phyloP scores from a whole-genome alignment of 2,888 invertebrate species.

The Dichetophora obliterata region DNA sequence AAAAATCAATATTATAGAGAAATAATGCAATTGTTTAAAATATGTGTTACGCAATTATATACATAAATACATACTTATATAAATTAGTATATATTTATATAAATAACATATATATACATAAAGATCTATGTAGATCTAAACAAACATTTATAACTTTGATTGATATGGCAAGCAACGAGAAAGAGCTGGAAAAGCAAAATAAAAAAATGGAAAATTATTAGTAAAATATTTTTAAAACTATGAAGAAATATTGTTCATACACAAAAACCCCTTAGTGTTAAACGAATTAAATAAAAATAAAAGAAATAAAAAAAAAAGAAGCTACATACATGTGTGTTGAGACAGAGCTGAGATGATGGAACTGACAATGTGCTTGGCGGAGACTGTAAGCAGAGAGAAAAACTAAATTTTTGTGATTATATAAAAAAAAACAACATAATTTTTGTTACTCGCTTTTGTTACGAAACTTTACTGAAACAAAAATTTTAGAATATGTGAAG shows the following conservation, averaged over 20 bases:
- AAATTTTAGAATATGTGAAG: slow-evolving; percentile 10
- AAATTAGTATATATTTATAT: slow-evolving; percentile 39
- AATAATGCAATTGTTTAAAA: background rate
- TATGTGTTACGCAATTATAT: slow-evolving; percentile 4
- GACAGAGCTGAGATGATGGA: slow-evolving; percentile 16
- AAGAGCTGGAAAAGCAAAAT: slow-evolving; percentile 42
- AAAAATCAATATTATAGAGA: slow-evolving; percentile 40
- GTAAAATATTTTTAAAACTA: slow-evolving; percentile 4
- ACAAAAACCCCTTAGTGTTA: slow-evolving; percentile 23
- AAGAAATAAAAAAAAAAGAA: slow-evolving; percentile 5
- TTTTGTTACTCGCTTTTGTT: slow-evolving; percentile 37
- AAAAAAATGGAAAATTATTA: slow-evolving; percentile 31
- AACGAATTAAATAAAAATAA: slow-evolving; percentile 28
- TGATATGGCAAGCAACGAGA: slow-evolving; percentile 32
- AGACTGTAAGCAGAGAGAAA: background rate
- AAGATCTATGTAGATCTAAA: slow-evolving; percentile 12
- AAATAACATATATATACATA: slow-evolving; percentile 29
- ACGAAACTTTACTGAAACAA: slow-evolving; percentile 27
- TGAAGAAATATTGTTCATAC: slow-evolving; percentile 46
- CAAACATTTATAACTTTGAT: slow-evolving; percentile 14
- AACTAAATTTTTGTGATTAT: slow-evolving; percentile 30
- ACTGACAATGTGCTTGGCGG: background rate
- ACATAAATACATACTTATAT: slow-evolving; percentile 32
- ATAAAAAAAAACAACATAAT: slow-evolving; percentile 7
- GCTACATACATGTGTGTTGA: background rate